phyloP scores from a whole-genome alignment of 2,113 vertebrate genomes.

The Otocyon megalotis region DNA sequence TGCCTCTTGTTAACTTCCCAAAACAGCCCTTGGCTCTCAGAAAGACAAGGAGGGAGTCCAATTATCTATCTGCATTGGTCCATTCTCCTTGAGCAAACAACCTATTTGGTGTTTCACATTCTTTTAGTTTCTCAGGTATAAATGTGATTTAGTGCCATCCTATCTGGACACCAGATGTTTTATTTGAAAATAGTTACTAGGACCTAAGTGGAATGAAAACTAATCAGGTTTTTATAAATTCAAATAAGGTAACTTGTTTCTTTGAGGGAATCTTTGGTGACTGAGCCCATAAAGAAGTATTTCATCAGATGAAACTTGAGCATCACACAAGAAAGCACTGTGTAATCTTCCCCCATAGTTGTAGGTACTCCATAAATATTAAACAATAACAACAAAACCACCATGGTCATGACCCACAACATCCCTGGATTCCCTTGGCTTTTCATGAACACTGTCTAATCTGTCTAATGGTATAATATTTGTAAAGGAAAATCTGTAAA shows the following conservation, averaged over 20 bases:
- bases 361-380: slow-evolving; percentile 55
- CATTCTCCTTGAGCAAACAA: slow-evolving; percentile 74
- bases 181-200: slow-evolving; percentile 78
- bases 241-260: slow-evolving; percentile 74
- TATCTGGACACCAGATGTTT: slow-evolving; percentile 81
- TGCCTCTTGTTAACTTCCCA: slow-evolving; percentile 50
- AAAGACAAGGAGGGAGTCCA: slow-evolving; percentile 52
- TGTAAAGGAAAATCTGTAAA: slow-evolving; percentile 14
- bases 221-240: slow-evolving; percentile 78
- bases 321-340: slow-evolving; percentile 75
- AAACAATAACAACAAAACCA: slow-evolving; percentile 45
- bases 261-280: slow-evolving; percentile 79
- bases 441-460: slow-evolving; percentile 7
- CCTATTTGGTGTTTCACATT: slow-evolving; percentile 43
- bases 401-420: slow-evolving; percentile 74
- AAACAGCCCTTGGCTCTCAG: slow-evolving; percentile 59
- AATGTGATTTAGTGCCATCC: slow-evolving; percentile 75
- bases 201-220: slow-evolving; percentile 76
- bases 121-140: slow-evolving; percentile 58
- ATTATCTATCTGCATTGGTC: slow-evolving; percentile 54
- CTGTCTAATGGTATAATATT: background rate
- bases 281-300: slow-evolving; percentile 80
- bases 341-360: slow-evolving; percentile 68
- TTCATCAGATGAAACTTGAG: slow-evolving; percentile 74
- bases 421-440: slow-evolving; percentile 41